phyloP scores from a whole-genome alignment of 2,888 invertebrate genomes.

The Drosophila nigricruria region DNA sequence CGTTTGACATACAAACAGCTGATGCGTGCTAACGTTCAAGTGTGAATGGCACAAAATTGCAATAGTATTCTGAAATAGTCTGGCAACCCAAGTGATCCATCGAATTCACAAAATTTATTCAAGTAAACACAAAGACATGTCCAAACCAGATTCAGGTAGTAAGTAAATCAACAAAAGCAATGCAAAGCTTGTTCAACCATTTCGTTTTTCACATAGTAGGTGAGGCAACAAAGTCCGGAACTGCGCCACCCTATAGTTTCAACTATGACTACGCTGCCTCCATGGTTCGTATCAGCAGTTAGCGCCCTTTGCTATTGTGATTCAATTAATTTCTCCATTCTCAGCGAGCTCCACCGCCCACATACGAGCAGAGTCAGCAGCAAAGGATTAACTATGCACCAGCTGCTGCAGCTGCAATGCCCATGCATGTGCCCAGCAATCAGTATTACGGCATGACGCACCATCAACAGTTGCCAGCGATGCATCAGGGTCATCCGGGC shows the following conservation, averaged over 20 bases:
- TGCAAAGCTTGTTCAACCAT: not conserved
- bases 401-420: conserved; percentile 35
- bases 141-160: conserved; percentile 46
- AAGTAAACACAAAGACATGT: conserved; percentile 69
- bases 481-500: conserved; percentile 32
- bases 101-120: conserved; percentile 31
- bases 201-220: conserved; percentile 18
- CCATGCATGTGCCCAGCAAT: conserved; percentile 49
- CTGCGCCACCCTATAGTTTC: conserved; percentile 57
- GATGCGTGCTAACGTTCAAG: conserved; percentile 14
- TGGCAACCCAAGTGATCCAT: conserved; percentile 29
- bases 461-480: conserved; percentile 62
- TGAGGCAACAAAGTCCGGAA: conserved; percentile 13
- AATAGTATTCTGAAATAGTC: conserved; percentile 1
- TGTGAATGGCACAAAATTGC: conserved; percentile 31
- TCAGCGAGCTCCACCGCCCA: conserved; percentile 83
- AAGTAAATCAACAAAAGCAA: not conserved
- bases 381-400: conserved; percentile 21
- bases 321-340: conserved; percentile 3
- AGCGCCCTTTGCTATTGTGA: not conserved
- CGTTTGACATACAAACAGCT: conserved; percentile 61
- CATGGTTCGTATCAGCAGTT: conserved; percentile 50
- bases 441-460: conserved; percentile 79
- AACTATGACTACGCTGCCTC: conserved; percentile 46
- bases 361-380: conserved; percentile 83